Evolutionary conservation across 2,797 vertebrate genomes (phyloP), one percentile per base, ranked within the genome.

Genomic region (Tangara arthus): DNA sequence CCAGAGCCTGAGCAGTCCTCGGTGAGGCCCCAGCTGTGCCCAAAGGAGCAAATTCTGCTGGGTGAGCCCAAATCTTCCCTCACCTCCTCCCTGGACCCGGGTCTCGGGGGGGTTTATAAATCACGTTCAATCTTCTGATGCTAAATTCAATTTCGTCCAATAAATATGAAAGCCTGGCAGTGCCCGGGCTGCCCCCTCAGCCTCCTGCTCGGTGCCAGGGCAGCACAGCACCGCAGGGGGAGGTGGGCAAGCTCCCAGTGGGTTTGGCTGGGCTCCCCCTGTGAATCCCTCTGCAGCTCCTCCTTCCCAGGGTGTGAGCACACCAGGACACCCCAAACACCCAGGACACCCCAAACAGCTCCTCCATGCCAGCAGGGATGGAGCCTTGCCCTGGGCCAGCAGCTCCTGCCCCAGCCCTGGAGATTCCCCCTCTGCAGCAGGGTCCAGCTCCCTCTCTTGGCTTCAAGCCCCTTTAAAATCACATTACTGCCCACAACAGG

Each of bases 11-110:
- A n/a, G 50, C 6, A 34, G 15, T 10, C 17, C 28, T 66, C n/a
- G 41, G 50, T 2, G 57, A 50, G 66, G 13, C 9, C 5, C 35
- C 47, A 3, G 6, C 68, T 66, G 50, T 3, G 5, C 46, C 6
- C 2, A 2, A 61, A 59, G 35, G 30, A 70, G 15, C 46, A 78
- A 71, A 34, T 35, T 6, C 63, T 75, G 39, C 53, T 8, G 22
- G 46, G 46, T 0, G 15, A 79, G 60, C 13, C 56, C 42, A 21
- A 46, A 42, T 12, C 18, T 32, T 32, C 46, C 60, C 28, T 2
- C 28, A 12, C 2, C 0, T 0, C 9, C 30, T 16, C 32, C 10
- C 12, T 15, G 21, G 3, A 11, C 37, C 13, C 1, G 8, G 34
- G 30, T 14, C 49, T 50, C 75, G 28, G 6, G 17, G 20, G 7